These are phyloP conservation scores for Aradophagus sp. DNA, from an alignment of 1,140 invertebrate species.

Conservation along the genomic window DNA sequence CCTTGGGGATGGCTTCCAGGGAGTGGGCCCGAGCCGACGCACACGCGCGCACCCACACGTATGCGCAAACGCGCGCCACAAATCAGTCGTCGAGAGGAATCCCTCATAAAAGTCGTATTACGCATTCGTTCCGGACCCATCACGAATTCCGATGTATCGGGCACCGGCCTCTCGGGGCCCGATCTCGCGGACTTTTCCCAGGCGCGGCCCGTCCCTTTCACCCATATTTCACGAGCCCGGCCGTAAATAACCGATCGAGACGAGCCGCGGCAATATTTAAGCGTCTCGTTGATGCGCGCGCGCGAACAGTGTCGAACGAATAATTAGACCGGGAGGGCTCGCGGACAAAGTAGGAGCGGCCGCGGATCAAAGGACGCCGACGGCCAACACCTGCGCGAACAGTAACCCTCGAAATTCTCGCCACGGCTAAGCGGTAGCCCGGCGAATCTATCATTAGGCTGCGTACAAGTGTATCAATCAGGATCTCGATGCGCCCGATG, in stretches of 20 bases:
- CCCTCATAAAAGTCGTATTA: conserved; percentile 75
- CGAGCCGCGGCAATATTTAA: conserved; percentile 35
- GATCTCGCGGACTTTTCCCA: conserved; percentile 24
- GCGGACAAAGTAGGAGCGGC: no score
- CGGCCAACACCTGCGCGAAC: conserved; percentile 46
- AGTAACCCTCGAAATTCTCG: conserved; percentile 50
- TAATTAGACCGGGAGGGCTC: conserved; percentile 49
- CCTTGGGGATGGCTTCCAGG: conserved; percentile 29
- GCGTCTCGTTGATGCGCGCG: conserved; percentile 31
- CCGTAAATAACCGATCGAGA: conserved; percentile 25
- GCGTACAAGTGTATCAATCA: conserved; percentile 32
- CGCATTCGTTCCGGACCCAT: conserved; percentile 71
- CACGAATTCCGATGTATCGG: conserved; percentile 64
- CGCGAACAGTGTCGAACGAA: conserved; percentile 32
- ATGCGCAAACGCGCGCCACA: conserved; percentile 64
- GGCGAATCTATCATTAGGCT: conserved; percentile 34
- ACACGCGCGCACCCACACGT: conserved; percentile 42
- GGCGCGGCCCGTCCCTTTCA: conserved; percentile 2
- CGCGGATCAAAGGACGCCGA: conserved; percentile 45
- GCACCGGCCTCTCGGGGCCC: conserved; percentile 14
- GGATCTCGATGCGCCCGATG: no score
- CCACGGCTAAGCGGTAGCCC: conserved; percentile 37
- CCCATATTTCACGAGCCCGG: conserved; percentile 28
- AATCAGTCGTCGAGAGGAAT: conserved; percentile 69
- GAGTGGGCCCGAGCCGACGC: no score